Evolutionary conservation across 2,888 invertebrate genomes (phyloP).

Genomic region (Toxonevra muliebris): DNA sequence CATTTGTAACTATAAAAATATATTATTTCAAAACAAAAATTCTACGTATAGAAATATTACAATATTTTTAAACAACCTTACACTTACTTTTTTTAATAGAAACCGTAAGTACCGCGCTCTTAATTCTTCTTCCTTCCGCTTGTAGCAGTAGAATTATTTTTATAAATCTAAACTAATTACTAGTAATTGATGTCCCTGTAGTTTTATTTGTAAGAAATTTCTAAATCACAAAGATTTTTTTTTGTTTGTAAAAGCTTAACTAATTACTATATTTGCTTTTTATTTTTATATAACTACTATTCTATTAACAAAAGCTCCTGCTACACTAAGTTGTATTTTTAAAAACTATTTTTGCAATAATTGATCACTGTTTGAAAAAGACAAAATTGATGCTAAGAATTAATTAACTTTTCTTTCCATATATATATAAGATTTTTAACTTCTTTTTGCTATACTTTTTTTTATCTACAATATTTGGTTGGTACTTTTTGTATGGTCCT

Average conservation of each 20-base stretch:
- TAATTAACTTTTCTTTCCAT: too few species aligned
- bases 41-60: background rate
- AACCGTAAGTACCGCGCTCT: constrained; percentile 51
- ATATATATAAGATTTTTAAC: too few species aligned
- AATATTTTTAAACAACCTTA: background rate
- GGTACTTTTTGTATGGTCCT: constrained; percentile 9
- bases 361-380: constrained; percentile 15
- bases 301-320: constrained; percentile 35
- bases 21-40: too few species aligned
- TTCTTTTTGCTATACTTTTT: constrained; percentile 20
- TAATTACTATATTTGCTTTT: too few species aligned
- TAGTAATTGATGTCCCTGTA: constrained; percentile 48
- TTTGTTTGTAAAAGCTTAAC: constrained; percentile 18
- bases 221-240: constrained; percentile 28
- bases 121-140: constrained; percentile 26
- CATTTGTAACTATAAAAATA: too few species aligned
- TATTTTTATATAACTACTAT: too few species aligned
- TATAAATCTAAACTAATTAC: constrained; percentile 27
- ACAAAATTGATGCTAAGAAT: background rate
- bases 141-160: constrained; percentile 19
- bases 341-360: constrained; percentile 17
- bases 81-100: constrained; percentile 43
- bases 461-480: constrained; percentile 18
- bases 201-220: constrained; percentile 32
- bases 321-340: constrained; percentile 42